phyloP scores from a whole-genome alignment of 2,113 vertebrate genomes.

The Zosterops borbonicus region DNA sequence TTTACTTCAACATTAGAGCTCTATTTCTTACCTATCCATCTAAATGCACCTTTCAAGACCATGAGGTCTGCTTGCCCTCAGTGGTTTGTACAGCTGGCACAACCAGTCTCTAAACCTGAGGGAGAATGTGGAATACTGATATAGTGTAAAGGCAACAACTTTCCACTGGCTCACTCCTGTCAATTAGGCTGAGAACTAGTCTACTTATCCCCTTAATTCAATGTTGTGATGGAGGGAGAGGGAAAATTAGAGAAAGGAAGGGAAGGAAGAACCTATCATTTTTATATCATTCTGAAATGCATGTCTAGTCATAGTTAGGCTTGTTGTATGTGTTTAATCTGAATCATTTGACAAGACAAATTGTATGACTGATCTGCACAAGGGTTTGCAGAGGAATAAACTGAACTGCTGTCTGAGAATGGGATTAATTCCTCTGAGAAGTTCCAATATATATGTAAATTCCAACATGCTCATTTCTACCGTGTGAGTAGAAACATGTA shows the following conservation, averaged over 20 bases:
- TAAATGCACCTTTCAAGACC: background rate
- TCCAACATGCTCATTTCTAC: background rate
- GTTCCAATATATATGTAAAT: conserved; percentile 48
- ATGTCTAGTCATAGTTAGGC: background rate
- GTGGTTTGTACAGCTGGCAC: background rate
- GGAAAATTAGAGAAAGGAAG: background rate
- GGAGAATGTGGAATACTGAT: background rate
- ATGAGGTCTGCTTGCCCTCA: background rate
- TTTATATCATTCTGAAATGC: background rate
- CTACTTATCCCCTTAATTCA: background rate
- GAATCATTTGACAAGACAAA: conserved; percentile 19
- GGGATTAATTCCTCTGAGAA: conserved; percentile 12
- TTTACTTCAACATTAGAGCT: background rate
- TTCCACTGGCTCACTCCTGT: background rate
- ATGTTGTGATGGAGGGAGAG: background rate
- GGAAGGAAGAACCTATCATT: background rate
- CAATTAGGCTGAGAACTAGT: background rate
- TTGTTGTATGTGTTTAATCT: background rate
- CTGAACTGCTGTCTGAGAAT: background rate
- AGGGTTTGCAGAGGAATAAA: background rate
- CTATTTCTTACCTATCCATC: background rate
- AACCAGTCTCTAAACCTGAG: background rate
- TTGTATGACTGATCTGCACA: conserved; percentile 5
- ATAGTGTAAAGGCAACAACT: background rate
- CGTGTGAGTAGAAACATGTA: background rate